phyloP scores from a whole-genome alignment of 2,888 invertebrate genomes.

The Hydraecia micacea region DNA sequence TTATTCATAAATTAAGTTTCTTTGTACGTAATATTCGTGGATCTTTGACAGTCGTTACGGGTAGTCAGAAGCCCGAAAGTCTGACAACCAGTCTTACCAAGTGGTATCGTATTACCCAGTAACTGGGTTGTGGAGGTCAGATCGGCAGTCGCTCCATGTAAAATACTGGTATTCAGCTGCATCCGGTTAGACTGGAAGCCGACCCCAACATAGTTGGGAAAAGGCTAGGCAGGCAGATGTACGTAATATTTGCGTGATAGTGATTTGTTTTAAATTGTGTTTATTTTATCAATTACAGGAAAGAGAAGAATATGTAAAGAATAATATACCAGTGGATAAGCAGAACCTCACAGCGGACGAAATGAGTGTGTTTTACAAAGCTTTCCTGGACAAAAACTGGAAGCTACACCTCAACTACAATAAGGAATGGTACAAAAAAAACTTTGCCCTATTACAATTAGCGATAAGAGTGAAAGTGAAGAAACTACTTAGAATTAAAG shows the following conservation, averaged over 20 bases:
- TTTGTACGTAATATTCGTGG: conserved; percentile 19
- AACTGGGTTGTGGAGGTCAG: too few relatives aligned
- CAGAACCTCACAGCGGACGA: conserved; percentile 93
- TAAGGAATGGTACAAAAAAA: conserved; percentile 95
- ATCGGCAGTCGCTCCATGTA: too few relatives aligned
- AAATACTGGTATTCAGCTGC: too few relatives aligned
- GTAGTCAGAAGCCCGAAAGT: too few relatives aligned
- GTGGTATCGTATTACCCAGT: too few relatives aligned
- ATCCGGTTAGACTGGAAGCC: too few relatives aligned
- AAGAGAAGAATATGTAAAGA: conserved; percentile 89
- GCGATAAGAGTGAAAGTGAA: conserved; percentile 91
- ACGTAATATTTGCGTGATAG: background rate
- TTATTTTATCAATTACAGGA: conserved; percentile 83
- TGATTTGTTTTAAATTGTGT: conserved; percentile 6
- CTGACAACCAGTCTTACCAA: too few relatives aligned
- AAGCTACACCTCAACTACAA: conserved; percentile 94
- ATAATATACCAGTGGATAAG: conserved; percentile 85
- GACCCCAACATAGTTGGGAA: too few relatives aligned
- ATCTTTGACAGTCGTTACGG: too few relatives aligned
- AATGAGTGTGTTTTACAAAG: conserved; percentile 97
- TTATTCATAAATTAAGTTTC: background rate
- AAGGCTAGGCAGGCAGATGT: too few relatives aligned
- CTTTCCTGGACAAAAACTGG: conserved; percentile 96
- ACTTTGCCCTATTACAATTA: conserved; percentile 91
- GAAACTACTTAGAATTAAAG: conserved; percentile 80